Conservation (phyloP, 1,140 invertebrate genomes). For the Olivierus martensii region DNA sequence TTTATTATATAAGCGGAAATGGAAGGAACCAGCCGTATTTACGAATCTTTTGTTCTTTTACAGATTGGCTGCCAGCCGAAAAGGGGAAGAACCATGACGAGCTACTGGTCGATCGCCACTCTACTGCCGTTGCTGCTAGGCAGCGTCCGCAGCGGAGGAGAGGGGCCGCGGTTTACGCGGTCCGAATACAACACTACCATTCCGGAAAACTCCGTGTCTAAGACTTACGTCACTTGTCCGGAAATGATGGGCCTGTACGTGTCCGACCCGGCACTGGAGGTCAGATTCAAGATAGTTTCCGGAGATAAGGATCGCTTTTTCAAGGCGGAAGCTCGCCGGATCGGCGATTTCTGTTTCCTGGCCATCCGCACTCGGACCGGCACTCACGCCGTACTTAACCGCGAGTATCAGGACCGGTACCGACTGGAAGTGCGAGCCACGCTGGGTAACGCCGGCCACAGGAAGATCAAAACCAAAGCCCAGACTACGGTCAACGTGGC, state of each 20-base stretch:
- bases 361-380: slow-evolving; percentile 69
- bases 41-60: too few species aligned
- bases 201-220: slow-evolving; percentile 76
- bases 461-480: slow-evolving; percentile 15
- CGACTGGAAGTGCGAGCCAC: slow-evolving; percentile 63
- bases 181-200: slow-evolving; percentile 75
- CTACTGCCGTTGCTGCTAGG: not conserved
- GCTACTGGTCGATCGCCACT: not conserved
- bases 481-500: slow-evolving; percentile 50
- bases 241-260: slow-evolving; percentile 51
- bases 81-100: too few species aligned
- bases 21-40: too few species aligned
- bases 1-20: too few species aligned
- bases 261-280: slow-evolving; percentile 28
- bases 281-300: slow-evolving; percentile 65
- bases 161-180: slow-evolving; percentile 43
- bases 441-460: slow-evolving; percentile 10
- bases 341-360: slow-evolving; percentile 89
- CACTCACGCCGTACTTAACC: slow-evolving; percentile 69
- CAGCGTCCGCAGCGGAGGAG: not conserved
- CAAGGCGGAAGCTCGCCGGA: slow-evolving; percentile 61
- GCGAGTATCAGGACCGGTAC: slow-evolving; percentile 75
- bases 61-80: too few species aligned
- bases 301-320: slow-evolving; percentile 83
- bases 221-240: slow-evolving; percentile 49